Evolutionary conservation across 64 coral and sea anemone species (phyloP).

Genomic region (Stichodactyla helianthus): DNA sequence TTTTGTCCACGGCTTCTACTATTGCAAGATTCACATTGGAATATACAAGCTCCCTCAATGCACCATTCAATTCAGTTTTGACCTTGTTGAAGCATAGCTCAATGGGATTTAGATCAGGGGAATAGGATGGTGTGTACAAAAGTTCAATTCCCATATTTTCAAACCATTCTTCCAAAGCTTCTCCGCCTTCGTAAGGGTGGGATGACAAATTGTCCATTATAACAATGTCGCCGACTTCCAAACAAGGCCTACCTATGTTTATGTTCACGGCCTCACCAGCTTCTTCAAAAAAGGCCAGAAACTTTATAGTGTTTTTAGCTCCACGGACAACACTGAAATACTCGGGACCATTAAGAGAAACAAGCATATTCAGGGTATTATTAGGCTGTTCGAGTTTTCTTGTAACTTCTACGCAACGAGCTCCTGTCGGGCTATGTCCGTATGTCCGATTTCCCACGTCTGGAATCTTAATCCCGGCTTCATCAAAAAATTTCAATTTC

Average conservation of each 20-base stretch:
- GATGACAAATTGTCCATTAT: slow-evolving; percentile 44
- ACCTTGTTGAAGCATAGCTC: slow-evolving; percentile 34
- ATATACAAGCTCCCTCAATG: neutral
- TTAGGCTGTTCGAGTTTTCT: slow-evolving; percentile 10
- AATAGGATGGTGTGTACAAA: slow-evolving; percentile 27
- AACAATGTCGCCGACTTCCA: slow-evolving; percentile 36
- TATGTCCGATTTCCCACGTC: slow-evolving; percentile 25
- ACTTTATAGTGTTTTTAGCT: slow-evolving; percentile 17
- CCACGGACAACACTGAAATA: neutral
- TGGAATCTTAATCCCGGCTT: slow-evolving; percentile 39
- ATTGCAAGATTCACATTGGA: neutral
- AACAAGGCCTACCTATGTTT: neutral
- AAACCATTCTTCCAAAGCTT: slow-evolving; percentile 24
- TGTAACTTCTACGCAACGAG: neutral
- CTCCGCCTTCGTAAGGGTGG: slow-evolving; percentile 41
- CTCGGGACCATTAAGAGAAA: slow-evolving; percentile 18
- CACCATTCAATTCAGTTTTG: slow-evolving; percentile 23
- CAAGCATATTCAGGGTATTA: slow-evolving; percentile 15
- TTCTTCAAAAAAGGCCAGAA: slow-evolving; percentile 11
- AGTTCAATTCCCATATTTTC: slow-evolving; percentile 37
- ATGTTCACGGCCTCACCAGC: neutral
- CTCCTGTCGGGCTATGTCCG: slow-evolving; percentile 22
- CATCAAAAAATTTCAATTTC: slow-evolving; percentile 44
- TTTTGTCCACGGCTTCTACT: neutral
- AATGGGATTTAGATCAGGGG: slow-evolving; percentile 45